Percentiles rank a stretch among this genome's conserved stretches.
phyloP scores from a whole-genome alignment of 2,888 invertebrate genomes.

The Aquatica leii region DNA sequence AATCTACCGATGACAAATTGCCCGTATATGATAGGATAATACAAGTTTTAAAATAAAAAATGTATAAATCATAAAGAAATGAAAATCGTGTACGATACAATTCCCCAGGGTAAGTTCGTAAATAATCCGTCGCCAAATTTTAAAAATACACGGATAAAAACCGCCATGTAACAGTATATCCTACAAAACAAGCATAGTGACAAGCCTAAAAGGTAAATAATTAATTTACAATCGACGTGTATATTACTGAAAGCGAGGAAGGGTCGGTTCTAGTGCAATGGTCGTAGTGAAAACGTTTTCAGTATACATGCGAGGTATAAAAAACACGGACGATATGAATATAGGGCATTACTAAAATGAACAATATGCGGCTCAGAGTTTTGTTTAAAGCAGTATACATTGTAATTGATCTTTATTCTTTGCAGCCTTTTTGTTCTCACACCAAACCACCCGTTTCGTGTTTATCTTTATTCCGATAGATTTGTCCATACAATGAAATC shows the following conservation, averaged over 20 bases:
- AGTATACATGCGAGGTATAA: conserved; percentile 26
- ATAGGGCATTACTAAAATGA: conserved; percentile 21
- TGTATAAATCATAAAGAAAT: conserved; percentile 22
- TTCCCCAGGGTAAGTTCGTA: conserved; percentile 23
- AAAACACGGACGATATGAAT: conserved; percentile 30
- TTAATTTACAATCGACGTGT: conserved; percentile 41
- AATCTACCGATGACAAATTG: conserved; percentile 30
- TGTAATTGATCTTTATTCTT: conserved; percentile 17
- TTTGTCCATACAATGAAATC: conserved; percentile 4
- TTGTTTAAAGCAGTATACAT: conserved; percentile 10
- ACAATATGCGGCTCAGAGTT: conserved; percentile 14
- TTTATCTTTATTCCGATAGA: conserved; percentile 17
- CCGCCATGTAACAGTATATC: conserved; percentile 27
- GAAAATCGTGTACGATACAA: conserved; percentile 19
- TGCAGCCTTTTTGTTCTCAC: conserved; percentile 4
- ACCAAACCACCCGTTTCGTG: conserved; percentile 7
- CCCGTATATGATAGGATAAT: conserved; percentile 15
- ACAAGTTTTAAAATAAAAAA: conserved; percentile 12
- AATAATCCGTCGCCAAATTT: conserved; percentile 30
- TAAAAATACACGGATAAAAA: conserved; percentile 27
- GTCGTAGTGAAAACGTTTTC: conserved; percentile 24
- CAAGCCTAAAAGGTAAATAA: conserved; percentile 43
- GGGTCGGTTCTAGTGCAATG: conserved; percentile 9
- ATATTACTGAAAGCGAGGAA: conserved; percentile 37
- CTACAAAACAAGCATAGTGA: conserved; percentile 37